Evolutionary conservation across 1,140 invertebrate species (phyloP).

Genomic region (Ephestia elutella): DNA sequence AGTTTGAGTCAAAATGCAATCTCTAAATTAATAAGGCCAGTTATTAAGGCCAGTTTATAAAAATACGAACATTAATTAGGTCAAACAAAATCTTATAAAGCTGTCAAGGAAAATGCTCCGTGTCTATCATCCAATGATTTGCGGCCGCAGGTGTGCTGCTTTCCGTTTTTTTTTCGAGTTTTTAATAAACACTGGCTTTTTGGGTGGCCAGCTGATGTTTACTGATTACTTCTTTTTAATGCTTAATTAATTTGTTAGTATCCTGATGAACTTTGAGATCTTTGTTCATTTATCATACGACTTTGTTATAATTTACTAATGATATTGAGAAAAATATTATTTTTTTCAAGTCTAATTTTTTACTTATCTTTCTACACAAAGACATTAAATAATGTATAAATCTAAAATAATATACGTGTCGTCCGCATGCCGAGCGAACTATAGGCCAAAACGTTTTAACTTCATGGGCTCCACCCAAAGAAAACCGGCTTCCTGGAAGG

Average conservation of each 20-base stretch:
- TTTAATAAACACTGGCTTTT: not conserved
- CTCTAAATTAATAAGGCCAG: no score
- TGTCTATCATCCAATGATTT: conserved; percentile 5
- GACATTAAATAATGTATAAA: no score
- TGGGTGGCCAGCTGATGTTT: not conserved
- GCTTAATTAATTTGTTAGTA: not conserved
- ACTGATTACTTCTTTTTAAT: not conserved
- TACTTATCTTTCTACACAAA: no score
- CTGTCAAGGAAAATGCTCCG: not conserved
- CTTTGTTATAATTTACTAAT: not conserved
- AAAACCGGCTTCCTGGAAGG: no score
- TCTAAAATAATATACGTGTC: no score
- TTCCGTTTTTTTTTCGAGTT: not conserved
- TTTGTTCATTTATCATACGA: not conserved
- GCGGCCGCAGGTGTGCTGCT: not conserved
- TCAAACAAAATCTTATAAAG: conserved; percentile 3
- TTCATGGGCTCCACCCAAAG: no score
- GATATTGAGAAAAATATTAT: no score
- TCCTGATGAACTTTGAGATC: not conserved
- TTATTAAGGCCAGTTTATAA: no score
- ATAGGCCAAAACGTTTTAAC: no score
- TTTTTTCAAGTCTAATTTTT: no score
- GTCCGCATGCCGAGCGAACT: no score
- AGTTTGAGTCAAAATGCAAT: no score
- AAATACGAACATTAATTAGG: conserved; percentile 9